These are phyloP conservation scores for Nudaria mundana DNA, from an alignment of 2,888 invertebrate species.

Conservation along the genomic window DNA sequence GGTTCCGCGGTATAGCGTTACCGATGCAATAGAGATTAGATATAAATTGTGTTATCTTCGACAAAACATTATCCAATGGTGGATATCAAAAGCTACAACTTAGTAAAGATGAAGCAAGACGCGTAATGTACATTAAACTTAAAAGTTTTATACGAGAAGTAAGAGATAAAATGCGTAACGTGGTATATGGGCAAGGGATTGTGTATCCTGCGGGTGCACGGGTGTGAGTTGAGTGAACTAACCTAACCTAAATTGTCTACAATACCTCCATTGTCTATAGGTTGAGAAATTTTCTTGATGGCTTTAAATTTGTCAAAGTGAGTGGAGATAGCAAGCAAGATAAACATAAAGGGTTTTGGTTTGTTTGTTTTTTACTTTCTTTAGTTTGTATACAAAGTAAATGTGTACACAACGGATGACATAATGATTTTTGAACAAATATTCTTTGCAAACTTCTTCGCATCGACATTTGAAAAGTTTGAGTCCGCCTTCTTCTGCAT, in stretches of 20 bases:
- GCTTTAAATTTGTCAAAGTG: conserved; percentile 43
- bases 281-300: conserved; percentile 57
- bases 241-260: conserved; percentile 71
- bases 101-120: too few species aligned
- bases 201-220: conserved; percentile 68
- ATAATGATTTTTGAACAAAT: too few species aligned
- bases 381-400: not conserved
- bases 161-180: conserved; percentile 16
- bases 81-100: conserved; percentile 2
- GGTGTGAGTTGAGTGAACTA: conserved; percentile 72
- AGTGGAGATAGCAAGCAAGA: conserved; percentile 45
- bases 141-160: conserved; percentile 8
- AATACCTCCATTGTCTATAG: conserved; percentile 65
- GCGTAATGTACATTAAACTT: conserved; percentile 37
- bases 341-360: conserved; percentile 23
- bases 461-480: not conserved
- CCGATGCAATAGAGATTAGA: conserved; percentile 38
- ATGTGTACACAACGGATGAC: not conserved
- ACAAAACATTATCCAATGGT: conserved; percentile 32
- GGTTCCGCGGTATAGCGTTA: conserved; percentile 70
- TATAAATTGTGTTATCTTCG: conserved; percentile 13
- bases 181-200: conserved; percentile 49
- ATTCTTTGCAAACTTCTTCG: not conserved
- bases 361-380: conserved; percentile 4
- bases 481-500: too few species aligned